Evolutionary conservation across 2,888 invertebrate genomes (phyloP).

Genomic region (Itoplectis maculator): DNA sequence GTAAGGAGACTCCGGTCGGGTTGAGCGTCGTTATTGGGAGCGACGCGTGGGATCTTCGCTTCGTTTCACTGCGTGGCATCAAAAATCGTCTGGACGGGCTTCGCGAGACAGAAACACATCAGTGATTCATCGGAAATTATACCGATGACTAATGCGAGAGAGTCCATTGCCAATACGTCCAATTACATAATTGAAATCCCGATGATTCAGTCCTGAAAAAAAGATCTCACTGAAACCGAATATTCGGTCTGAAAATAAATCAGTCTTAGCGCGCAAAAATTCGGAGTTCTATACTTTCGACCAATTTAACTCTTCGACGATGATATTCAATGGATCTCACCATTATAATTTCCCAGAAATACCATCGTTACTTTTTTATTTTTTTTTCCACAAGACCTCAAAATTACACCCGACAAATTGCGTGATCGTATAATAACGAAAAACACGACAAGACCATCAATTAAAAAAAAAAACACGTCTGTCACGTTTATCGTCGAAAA

Average conservation of each 20-base stretch:
- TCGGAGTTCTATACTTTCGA: no score
- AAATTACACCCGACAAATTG: no score
- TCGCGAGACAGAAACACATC: background rate
- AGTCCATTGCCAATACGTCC: background rate
- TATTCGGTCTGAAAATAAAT: no score
- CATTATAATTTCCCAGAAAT: no score
- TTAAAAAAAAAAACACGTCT: background rate
- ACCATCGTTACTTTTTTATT: no score
- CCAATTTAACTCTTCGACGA: no score
- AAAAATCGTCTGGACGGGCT: background rate
- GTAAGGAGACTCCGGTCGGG: background rate
- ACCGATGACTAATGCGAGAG: background rate
- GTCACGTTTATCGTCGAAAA: background rate
- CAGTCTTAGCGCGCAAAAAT: no score
- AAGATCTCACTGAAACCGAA: no score
- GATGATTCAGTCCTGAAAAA: no score
- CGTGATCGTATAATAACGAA: background rate
- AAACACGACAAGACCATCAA: background rate
- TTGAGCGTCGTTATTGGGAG: background rate
- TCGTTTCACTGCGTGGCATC: background rate
- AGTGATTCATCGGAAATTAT: background rate
- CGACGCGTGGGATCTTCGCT: background rate
- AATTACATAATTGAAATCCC: background rate
- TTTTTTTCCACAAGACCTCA: no score
- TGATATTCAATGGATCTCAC: no score